phyloP scores from a whole-genome alignment of 2,888 invertebrate genomes.

The Diarsia rubi region DNA sequence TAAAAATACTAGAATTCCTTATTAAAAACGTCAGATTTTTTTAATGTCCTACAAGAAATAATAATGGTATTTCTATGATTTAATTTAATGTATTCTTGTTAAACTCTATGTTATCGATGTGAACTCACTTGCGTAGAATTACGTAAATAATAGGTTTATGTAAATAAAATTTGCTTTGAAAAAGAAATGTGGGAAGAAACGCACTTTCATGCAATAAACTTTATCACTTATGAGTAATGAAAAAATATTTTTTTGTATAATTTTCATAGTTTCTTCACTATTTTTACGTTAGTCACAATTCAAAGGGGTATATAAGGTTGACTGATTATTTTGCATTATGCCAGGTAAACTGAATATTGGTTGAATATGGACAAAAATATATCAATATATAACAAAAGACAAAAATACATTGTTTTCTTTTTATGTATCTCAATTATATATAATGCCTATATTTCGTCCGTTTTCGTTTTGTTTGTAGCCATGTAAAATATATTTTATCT shows the following conservation, averaged over 20 bases:
- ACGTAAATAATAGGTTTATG: conserved; percentile 83
- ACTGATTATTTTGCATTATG: conserved; percentile 64
- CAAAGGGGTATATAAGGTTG: conserved; percentile 61
- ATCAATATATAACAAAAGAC: conserved; percentile 64
- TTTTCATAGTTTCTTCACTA: conserved; percentile 52
- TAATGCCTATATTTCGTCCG: conserved; percentile 31
- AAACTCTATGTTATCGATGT: conserved; percentile 73
- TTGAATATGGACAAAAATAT: conserved; percentile 59
- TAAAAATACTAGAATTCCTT: conserved; percentile 58
- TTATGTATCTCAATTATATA: conserved; percentile 49
- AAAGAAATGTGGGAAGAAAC: conserved; percentile 67
- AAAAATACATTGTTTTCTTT: conserved; percentile 56
- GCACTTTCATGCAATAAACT: conserved; percentile 73
- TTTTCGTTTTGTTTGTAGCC: conserved; percentile 55
- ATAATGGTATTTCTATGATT: conserved; percentile 75
- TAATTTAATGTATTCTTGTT: conserved; percentile 73
- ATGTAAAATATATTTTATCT: conserved; percentile 59
- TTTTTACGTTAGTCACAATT: conserved; percentile 64
- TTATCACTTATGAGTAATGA: conserved; percentile 58
- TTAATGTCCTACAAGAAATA: conserved; percentile 76
- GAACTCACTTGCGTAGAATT: conserved; percentile 78
- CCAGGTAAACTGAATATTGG: conserved; percentile 54
- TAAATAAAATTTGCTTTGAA: conserved; percentile 86
- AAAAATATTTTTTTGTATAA: conserved; percentile 59
- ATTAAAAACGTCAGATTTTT: conserved; percentile 74